A percentile compares a stretch with the other conserved stretches of the same genome.
phyloP scores from a whole-genome alignment of 92 coral and sea anemone genomes.

The Phenganax stokvisi region DNA sequence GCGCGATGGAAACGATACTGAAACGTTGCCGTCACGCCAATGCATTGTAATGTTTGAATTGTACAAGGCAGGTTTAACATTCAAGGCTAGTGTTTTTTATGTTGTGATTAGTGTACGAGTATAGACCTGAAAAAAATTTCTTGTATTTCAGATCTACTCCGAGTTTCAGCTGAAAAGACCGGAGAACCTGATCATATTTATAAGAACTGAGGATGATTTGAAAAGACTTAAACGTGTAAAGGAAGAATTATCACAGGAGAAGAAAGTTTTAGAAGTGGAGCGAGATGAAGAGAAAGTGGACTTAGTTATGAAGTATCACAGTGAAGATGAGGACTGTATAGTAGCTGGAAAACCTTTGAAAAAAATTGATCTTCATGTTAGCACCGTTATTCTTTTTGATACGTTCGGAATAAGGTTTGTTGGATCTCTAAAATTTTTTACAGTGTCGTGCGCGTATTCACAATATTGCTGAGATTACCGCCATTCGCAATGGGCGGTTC shows the following conservation, averaged over 20 bases:
- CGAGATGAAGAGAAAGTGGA: slow-evolving; percentile 39
- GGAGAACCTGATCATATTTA: slow-evolving; percentile 73
- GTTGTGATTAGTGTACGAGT: neutral
- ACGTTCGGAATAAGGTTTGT: slow-evolving; percentile 80
- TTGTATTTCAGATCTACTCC: slow-evolving; percentile 60
- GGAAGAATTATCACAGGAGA: slow-evolving; percentile 50
- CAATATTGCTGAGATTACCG: neutral
- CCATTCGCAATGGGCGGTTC: no score
- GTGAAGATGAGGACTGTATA: slow-evolving; percentile 61
- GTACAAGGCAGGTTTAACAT: no score
- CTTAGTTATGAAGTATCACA: slow-evolving; percentile 52
- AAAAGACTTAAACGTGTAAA: slow-evolving; percentile 48
- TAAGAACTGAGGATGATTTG: slow-evolving; percentile 57
- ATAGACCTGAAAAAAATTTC: neutral
- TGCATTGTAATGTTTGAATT: no score
- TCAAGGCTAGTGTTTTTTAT: no score
- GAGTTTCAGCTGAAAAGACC: slow-evolving; percentile 75
- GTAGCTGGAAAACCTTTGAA: slow-evolving; percentile 51
- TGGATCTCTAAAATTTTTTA: no score
- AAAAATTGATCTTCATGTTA: slow-evolving; percentile 60
- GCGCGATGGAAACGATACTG: no score
- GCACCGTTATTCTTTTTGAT: slow-evolving; percentile 59
- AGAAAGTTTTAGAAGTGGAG: slow-evolving; percentile 49
- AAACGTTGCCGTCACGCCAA: no score
- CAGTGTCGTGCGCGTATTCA: neutral